Evolutionary conservation across 2,888 invertebrate genomes (phyloP), one percentile per base, ranked within the genome.

Genomic region (Melanargia galathea): DNA sequence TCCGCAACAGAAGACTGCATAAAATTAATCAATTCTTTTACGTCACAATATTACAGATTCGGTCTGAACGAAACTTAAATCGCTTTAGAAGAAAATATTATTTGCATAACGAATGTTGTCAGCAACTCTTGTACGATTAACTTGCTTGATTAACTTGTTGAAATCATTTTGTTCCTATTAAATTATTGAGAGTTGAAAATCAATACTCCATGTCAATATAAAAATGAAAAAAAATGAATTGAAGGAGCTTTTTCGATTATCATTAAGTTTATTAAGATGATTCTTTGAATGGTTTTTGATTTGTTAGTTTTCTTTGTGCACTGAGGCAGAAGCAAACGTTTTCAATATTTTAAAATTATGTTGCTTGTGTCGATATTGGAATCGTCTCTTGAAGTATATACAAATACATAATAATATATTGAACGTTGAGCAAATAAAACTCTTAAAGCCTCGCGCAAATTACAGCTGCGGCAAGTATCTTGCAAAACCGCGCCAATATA

Each of bases 191-290:
- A 40, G 59, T 51, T 46, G 35, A 52, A 56, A 62, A 58, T 56
- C 57, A 48, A 24, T 63, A 66, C 60, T 62, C 55, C 57, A 60
- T 48, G 38, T 51, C n/a, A n/a, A n/a, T n/a, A 59, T 40, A 57
- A 62, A 79, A 86, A 77, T 82, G 69, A 78, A 82, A 78, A 68
- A 68, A 75, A 81, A 84, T 83, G 78, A 84, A 84, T 82, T 86
- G 81, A 75, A 76, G 72, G 69, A 64, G 74, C 75, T 70, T 72
- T 78, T 79, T 77, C 75, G 72, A 71, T 70, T 52, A 51, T 51
- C 30, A 30, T 33, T 11, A 20, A 20, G 1, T 13, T 78, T 72
- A 79, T 82, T 82, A 81, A 78, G 79, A 75, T 82, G 80, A 78
- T 75, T 78, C 52, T 65, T 79, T 71, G 77, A 80, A 43, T 65